Evolutionary conservation across 37 sponge, comb jelly and placozoan species (phyloP), one percentile per base, ranked within the genome.

Genomic region (Oopsacas minuta): DNA sequence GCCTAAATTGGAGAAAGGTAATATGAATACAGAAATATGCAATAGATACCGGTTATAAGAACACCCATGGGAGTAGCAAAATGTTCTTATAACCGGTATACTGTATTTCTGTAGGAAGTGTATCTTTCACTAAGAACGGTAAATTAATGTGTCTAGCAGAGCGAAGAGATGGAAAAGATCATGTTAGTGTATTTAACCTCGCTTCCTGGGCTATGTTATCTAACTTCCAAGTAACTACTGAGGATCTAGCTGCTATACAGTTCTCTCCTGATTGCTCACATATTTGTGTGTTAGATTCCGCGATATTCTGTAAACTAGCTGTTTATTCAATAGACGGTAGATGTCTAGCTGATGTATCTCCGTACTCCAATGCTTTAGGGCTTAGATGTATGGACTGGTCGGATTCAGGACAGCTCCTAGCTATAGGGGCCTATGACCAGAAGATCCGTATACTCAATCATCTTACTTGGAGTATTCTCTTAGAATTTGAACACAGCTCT

Each of bases 341-440:
- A 17, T 82, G 88, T 39, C 81, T 96, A 0, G 87, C 90, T 10
- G 52, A 88, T 0, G 92, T 90, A 52, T 88, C 91, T 46, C 52
- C 87, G 7, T 52, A 53, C 38, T 86, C 90, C 32, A 38, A 89
- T 37, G 90, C 90, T 1, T 92, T 98, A 0, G 99, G 96, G 36
- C 61, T 95, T 0, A 91, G 91, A 81, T 86, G 83, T 37, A 89
- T 93, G 20, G 28, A 85, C 28, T 92, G 92, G 93, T 93, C 96
- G 0, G 90, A 92, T 0, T 85, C 94, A 22, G 89, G 94, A 36
- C 99, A 98, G 86, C 93, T 98, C 37, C 86, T 93, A 7, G 95
- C 96, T 32, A 86, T 98, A 53, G 99, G 99, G 23, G 89, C 95
- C 37, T 98, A 83, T 81, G 96, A 95, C 86, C 90, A 96, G 83